Percentiles rank a stretch among this genome's conserved stretches.
Conservation (phyloP, 1,140 invertebrate species). For the Zaprionus taronus region DNA sequence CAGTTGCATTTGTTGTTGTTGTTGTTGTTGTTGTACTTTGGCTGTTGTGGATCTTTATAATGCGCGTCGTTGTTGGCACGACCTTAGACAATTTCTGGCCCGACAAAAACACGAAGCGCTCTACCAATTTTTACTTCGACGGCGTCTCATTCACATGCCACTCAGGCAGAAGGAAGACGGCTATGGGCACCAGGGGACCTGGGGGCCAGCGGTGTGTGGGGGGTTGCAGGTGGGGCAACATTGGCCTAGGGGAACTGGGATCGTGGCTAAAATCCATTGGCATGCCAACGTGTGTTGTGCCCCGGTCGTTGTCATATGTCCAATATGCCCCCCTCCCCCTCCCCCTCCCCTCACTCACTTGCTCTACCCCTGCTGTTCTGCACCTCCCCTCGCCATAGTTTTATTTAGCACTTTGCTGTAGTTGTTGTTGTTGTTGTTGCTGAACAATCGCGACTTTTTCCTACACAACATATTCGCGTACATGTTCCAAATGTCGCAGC, state of each 20-base stretch:
- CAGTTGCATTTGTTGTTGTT: slow-evolving; percentile 2
- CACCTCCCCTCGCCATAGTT: background rate
- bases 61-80: slow-evolving; percentile 70
- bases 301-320: slow-evolving; percentile 39
- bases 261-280: slow-evolving; percentile 53
- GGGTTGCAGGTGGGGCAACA: slow-evolving; percentile 11
- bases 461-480: slow-evolving; percentile 48
- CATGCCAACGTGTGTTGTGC: slow-evolving; percentile 55
- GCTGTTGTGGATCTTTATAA: slow-evolving; percentile 64
- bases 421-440: slow-evolving; percentile 17
- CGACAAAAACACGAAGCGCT: slow-evolving; percentile 25
- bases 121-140: slow-evolving; percentile 41
- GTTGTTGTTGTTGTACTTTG: slow-evolving; percentile 18
- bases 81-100: slow-evolving; percentile 77
- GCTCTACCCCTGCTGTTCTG: background rate
- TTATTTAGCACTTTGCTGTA: slow-evolving; percentile 69
- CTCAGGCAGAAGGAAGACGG: slow-evolving; percentile 50
- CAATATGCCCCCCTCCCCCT: background rate
- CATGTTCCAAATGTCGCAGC: slow-evolving; percentile 57
- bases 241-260: slow-evolving; percentile 21
- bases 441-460: slow-evolving; percentile 38
- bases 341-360: too few species aligned
- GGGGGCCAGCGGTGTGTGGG: background rate
- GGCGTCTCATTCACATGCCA: slow-evolving; percentile 73
- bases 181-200: background rate